A percentile compares a stretch with the other conserved stretches of the same genome.
These are phyloP conservation scores for Zoanthus sansibaricus DNA, from an alignment of 92 coral and sea anemone species.

Conservation along the genomic window DNA sequence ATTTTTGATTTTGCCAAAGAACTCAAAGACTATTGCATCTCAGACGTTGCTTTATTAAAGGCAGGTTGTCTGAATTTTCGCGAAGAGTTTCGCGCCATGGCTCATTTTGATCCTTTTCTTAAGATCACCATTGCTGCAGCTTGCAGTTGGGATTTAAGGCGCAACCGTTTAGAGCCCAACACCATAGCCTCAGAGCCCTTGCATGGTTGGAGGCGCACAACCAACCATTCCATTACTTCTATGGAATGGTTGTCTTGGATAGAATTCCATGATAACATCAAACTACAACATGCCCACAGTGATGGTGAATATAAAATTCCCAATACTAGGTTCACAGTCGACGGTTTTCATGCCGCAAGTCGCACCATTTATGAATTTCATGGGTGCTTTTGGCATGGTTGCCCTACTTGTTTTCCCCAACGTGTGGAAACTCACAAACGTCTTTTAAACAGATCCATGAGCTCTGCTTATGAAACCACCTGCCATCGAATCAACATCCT, in stretches of 20 bases:
- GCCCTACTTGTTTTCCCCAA: neutral
- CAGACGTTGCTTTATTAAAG: constrained; percentile 20
- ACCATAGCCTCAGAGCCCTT: constrained; percentile 10
- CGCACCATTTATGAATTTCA: constrained; percentile 29
- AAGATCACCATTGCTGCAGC: constrained; percentile 3
- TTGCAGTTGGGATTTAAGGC: neutral
- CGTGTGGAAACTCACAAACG: neutral
- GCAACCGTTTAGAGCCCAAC: neutral
- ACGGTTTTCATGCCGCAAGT: neutral
- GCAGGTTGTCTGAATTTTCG: neutral
- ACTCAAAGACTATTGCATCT: neutral
- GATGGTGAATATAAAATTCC: constrained; percentile 10
- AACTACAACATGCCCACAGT: neutral
- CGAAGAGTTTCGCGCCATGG: neutral
- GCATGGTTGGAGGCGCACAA: neutral
- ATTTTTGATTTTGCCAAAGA: constrained; percentile 16
- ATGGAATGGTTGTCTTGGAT: constrained; percentile 4
- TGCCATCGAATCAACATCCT: neutral
- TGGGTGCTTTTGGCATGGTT: constrained; percentile 38
- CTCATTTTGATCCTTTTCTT: neutral
- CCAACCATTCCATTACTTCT: neutral
- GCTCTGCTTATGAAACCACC: neutral
- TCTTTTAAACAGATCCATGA: neutral
- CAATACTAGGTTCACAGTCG: neutral
- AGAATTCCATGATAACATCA: neutral